Base-by-base conservation (phyloP, 2,888 invertebrate species). In the Petrolisthes cinctipes region DNA sequence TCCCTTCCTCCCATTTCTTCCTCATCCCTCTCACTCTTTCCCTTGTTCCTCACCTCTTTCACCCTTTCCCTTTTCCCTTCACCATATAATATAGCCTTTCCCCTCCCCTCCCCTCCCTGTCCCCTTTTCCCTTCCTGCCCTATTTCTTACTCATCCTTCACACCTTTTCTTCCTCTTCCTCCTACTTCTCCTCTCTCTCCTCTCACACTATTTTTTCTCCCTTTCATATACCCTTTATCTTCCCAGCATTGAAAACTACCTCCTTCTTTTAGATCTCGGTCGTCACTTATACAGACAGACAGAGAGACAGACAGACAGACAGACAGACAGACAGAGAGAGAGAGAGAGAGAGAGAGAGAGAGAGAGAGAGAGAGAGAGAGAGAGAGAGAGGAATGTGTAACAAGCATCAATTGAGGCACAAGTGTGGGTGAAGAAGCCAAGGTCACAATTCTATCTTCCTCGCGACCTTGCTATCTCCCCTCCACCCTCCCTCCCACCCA, bases 41-140 rank as follows among this genome's bases (percentile, higher is more conserved):
- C 14, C 5, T n/a, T 20, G 1, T 20, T 17, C 17, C 51, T 23
- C 5, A 20, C 17, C 81, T 20, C 57, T 61, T 61, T 81, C 61
- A 20, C 81, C n/a, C 61, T 81, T 61, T 82, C 82, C 23, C 82
- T 61, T 66, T 82, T 66, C 61, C 82, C n/a, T 51, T 76, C 5
- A 14, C 76, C n/a, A 6, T 76, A 37, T 37, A 37, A 37, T 37
- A 37, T 37, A 37, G 37, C 76, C n/a, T 17, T 76, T 51, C 37
- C 7, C 53, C 51, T 51, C 51, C 53, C n/a, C 54, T 37, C 76
- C 76, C n/a, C 76, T 76, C 51, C 23, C 79, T 79, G n/a, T 56
- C 56, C 54, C 79, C n/a, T 56, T 51, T 56, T 79, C 78, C n/a
- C 53, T 78, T 53, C n/a, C 78, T 78, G 9, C 11, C 51, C 11